These are phyloP conservation scores for Eubucco bourcierii DNA, from an alignment of 2,113 vertebrate genomes.

Conservation along the genomic window DNA sequence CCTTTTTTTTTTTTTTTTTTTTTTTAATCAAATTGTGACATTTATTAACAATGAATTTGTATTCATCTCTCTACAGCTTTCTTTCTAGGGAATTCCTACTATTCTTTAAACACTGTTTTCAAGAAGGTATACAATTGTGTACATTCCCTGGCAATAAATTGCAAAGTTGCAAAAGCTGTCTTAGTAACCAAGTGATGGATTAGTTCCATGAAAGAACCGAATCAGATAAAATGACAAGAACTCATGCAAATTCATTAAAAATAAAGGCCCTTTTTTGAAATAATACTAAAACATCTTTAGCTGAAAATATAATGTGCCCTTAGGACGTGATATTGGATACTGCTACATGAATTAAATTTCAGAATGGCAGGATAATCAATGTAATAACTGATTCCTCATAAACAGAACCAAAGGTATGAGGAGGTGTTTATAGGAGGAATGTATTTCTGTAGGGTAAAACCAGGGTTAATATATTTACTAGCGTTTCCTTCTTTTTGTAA, in stretches of 20 bases:
- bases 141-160: not conserved
- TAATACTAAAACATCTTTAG: conserved; percentile 3
- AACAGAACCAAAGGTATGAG: conserved; percentile 11
- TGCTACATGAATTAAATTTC: conserved; percentile 46
- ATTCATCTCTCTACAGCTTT: not conserved
- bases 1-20: not conserved
- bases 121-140: not conserved
- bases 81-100: conserved; percentile 8
- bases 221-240: conserved; percentile 22
- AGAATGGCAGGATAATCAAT: conserved; percentile 43
- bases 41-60: not conserved
- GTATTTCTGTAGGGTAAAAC: not conserved
- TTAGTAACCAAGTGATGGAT: conserved; percentile 15
- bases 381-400: conserved; percentile 25
- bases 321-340: not conserved
- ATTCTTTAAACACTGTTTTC: conserved; percentile 4
- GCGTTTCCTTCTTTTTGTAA: conserved; percentile 13
- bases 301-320: not conserved
- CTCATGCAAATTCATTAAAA: conserved; percentile 9
- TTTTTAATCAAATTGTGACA: not conserved
- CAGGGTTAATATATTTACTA: not conserved
- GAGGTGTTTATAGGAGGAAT: not conserved
- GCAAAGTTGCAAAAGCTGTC: not conserved
- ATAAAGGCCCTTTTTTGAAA: not conserved
- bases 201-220: not conserved